phyloP scores from a whole-genome alignment of 2,797 vertebrate genomes.

The Cirrhinus molitorella region DNA sequence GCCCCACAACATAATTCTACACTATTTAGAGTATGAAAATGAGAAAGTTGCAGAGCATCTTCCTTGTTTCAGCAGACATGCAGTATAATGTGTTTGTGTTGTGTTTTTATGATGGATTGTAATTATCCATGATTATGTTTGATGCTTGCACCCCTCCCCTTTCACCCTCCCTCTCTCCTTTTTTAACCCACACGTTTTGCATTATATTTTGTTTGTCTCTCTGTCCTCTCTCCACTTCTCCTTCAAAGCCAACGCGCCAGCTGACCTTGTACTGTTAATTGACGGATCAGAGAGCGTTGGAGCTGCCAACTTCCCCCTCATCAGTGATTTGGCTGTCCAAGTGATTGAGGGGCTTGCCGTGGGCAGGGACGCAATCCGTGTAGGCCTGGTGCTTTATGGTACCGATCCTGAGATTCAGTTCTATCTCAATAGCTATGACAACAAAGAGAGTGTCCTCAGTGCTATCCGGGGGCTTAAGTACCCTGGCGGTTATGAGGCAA shows the following conservation, averaged over 20 bases:
- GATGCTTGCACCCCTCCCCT: conserved; percentile 81
- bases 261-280: conserved; percentile 99
- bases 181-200: conserved; percentile 92
- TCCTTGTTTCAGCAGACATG: conserved; percentile 93
- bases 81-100: conserved; percentile 86
- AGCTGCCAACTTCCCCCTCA: conserved; percentile 88
- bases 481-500: conserved; percentile 85
- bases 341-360: conserved; percentile 91
- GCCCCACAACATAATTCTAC: conserved; percentile 2
- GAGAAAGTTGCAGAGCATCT: conserved; percentile 41
- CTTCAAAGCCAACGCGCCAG: conserved; percentile 89
- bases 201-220: conserved; percentile 81
- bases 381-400: conserved; percentile 92
- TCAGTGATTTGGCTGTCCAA: conserved; percentile 92
- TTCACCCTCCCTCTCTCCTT: conserved; percentile 72
- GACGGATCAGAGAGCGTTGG: conserved; percentile 98
- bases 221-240: conserved; percentile 72
- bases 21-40: neutral
- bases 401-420: conserved; percentile 85
- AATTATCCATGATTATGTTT: conserved; percentile 85
- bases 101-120: conserved; percentile 81
- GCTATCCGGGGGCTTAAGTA: conserved; percentile 87
- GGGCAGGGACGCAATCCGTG: conserved; percentile 87
- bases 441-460: conserved; percentile 85
- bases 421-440: conserved; percentile 87